Base-by-base conservation (phyloP, 2,797 vertebrate species). In the Tenualosa thibaudeaui region DNA sequence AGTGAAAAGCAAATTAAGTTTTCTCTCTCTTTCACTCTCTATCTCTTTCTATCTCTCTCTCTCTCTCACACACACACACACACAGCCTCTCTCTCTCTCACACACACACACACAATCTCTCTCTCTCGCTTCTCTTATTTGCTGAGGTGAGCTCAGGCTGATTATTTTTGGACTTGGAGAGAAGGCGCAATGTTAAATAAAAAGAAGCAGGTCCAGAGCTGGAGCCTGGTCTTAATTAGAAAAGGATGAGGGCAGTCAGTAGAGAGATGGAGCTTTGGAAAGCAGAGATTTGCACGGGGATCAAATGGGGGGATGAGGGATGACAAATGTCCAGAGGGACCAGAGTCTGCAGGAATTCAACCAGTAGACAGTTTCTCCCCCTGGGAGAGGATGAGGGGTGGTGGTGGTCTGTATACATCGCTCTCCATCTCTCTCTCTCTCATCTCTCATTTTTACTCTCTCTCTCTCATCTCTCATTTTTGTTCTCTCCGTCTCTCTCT, bases 171-270 rank as follows among this genome's bases (percentile, higher is more conserved):
- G 92, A 91, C 89, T 95, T 90, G 88, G 86, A 89, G 93, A 95
- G 94, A 90, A 89, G 91, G 89, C 91, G 90, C 90, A 90, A 86
- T 85, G 86, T 78, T 84, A 81, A 62, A 84, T 81, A 53, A 65
- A 78, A 54, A 85, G 87, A 89, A 88, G 65, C 81, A 89, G 91
- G 89, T 92, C 93, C 93, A 88, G 85, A 88, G 92, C 90, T 93
- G 92, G 93, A 94, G 96, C 89, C 94, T 95, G 96, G 88, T 94
- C 93, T 94, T 97, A 95, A 96, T 97, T 97, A 96, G 92, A 92
- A 93, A 89, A 89, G 90, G 92, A 89, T 93, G 92, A 95, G 88
- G 89, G 93, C 90, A 89, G 93, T 91, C 91, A 93, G 89, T 89
- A 93, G 93, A 91, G 92, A 92, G 94, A 92, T 91, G 81, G 91